These are phyloP conservation scores for Pogonus chalceus DNA, from an alignment of 1,140 invertebrate species.

Conservation along the genomic window DNA sequence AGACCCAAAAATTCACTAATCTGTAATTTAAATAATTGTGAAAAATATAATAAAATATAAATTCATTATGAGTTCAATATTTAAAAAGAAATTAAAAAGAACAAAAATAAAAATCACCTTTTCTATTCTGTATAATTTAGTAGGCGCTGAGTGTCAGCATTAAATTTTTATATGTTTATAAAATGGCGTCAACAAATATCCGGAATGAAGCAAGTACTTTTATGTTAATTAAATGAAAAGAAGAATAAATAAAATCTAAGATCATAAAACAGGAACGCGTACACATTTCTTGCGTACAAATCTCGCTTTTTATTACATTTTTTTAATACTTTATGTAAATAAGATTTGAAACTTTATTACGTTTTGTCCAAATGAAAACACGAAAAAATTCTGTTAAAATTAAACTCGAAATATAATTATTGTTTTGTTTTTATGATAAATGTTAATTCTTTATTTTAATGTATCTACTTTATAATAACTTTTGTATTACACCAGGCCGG, in stretches of 20 bases:
- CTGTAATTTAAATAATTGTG: no score
- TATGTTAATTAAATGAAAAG: neutral
- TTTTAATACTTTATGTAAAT: neutral
- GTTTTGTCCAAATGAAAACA: no score
- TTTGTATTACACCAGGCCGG: no score
- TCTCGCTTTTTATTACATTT: neutral
- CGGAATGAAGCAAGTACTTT: neutral
- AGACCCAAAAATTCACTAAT: no score
- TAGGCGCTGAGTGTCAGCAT: neutral
- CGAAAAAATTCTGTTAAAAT: no score
- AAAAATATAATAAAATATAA: no score
- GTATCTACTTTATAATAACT: no score
- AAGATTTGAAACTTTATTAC: neutral
- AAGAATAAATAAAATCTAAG: neutral
- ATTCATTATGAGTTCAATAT: no score
- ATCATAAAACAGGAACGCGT: neutral
- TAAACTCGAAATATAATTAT: no score
- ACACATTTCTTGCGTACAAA: neutral
- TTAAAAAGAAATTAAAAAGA: no score
- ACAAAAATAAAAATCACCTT: neutral
- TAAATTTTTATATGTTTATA: neutral
- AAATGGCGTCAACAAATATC: neutral
- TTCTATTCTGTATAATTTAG: neutral
- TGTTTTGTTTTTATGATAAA: no score
- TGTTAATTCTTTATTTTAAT: no score